Base-by-base conservation (phyloP, 2,113 vertebrate species). In the Cyprichromis sp. region DNA sequence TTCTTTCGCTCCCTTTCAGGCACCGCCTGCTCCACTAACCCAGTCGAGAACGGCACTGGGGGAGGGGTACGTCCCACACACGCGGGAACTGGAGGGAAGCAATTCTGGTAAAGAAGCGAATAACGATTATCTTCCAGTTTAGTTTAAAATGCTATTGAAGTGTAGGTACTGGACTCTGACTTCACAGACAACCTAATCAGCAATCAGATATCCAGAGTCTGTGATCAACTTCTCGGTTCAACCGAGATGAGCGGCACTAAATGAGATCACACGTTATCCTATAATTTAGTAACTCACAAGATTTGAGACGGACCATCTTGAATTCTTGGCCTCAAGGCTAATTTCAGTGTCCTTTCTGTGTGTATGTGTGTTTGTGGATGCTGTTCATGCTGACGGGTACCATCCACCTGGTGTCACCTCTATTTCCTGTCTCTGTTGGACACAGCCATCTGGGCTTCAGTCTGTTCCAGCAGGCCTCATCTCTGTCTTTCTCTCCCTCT, bases 361-460 rank as follows among this genome's bases (percentile, higher is more conserved):
- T 53, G 29, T 34, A 34, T 50, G 24, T 47, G 80, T 61, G 17
- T 78, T 80, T 80, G 59, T 38, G 53, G 54, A 80, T 76, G 83
- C 55, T 17, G 68, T 82, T 73, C 81, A 87, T 79, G 85, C 84
- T 92, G 53, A 73, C 84, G 91, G 90, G 36, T 88, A 87, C 82
- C 61, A 14, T 91, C 89, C 94, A 94, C 93, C 92, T 93, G 91
- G 93, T 91, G 90, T 94, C 93, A 95, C 92, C 93, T 96, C 95
- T 81, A 95, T 90, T 94, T 92, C 93, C 94, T 87, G 91, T 91
- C 92, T 91, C 95, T 87, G 86, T 89, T 40, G 93, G 93, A 94
- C 94, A 80, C 57, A 79, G 91, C 96, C 96, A 97, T 96, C 96
- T 97, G 96, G 90, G 88, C 88, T 80, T 84, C 94, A 93, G 93